Evolutionary conservation across 2,113 vertebrate species (phyloP), one percentile per base, ranked within the genome.

Genomic region (Daboia siamensis): DNA sequence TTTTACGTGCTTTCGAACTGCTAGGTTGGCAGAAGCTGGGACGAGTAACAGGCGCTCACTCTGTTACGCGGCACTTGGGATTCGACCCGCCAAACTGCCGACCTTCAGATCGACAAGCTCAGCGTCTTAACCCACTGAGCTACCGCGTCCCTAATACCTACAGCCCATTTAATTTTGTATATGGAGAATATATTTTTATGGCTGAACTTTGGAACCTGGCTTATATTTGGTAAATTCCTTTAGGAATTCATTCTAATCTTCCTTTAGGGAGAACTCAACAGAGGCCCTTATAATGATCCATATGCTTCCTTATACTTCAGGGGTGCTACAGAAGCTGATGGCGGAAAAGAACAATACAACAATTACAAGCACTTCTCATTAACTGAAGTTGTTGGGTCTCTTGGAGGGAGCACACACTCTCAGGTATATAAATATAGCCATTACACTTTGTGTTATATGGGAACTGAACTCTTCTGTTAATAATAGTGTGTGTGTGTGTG

Each of bases 401-500:
- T 95, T 0, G 91, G 95, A 0, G 98, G 98, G 10, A 89, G 95
- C 48, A 98, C 98, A 85, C 98, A 98, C 94, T 95, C 96, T 90
- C 98, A 97, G 96, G 97, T 96, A 94, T n/a, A 2, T 88, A 84
- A 3, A 80, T 80, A 80, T 57, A 4, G 15, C 46, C 85, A 29
- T 52, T 59, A 26, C 21, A 92, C 26, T 92, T 54, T 44, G 51
- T 54, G 15, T 54, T 61, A n/a, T 20, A 29, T 26, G 61, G 26
- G 48, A 87, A 15, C 29, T 46, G 9, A 55, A n/a, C 51, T 51
- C 20, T 46, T 88, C 59, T 39, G 33, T 48, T 84, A 55, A 69
- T 84, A 84, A 17, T 89, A 84, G n/a, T 39, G 39, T 39, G 39
- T 39, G 39, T 39, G 39, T 39, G 7, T 51, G 48, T 51, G 48